These are phyloP conservation scores for Cetonia aurata DNA, from an alignment of 2,888 invertebrate species.

Conservation along the genomic window DNA sequence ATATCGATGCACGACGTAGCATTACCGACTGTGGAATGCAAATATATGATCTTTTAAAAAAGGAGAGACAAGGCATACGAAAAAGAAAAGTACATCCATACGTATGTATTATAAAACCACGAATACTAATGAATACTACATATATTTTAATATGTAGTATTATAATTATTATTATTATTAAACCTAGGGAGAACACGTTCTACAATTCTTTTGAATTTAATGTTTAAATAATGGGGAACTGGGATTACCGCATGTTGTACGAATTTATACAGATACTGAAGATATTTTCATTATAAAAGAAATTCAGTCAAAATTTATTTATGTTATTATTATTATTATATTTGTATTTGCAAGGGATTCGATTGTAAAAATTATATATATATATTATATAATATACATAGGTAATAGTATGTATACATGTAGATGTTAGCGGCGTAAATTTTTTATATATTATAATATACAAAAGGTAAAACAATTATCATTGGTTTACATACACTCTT, in stretches of 20 bases:
- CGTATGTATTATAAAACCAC: no score
- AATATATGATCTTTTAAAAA: no score
- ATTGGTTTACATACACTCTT: no score
- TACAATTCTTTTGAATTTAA: constrained; percentile 18
- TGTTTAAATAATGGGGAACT: neutral
- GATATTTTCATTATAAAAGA: constrained; percentile 3
- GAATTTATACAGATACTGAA: neutral
- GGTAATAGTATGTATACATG: no score
- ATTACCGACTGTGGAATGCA: no score
- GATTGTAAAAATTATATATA: neutral
- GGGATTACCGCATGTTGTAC: constrained; percentile 5
- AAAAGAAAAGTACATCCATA: no score
- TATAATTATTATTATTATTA: constrained; percentile 4
- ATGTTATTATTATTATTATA: constrained; percentile 11
- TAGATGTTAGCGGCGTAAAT: no score
- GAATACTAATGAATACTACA: neutral
- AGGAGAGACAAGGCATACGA: no score
- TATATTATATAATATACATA: no score
- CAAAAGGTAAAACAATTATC: no score
- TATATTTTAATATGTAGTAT: constrained; percentile 1
- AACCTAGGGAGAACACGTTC: neutral
- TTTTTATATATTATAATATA: no score
- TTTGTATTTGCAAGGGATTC: neutral
- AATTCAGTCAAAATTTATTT: constrained; percentile 2
- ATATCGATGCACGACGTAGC: no score